These are phyloP conservation scores for Zosterops japonicus DNA, from an alignment of 2,113 vertebrate genomes.

Conservation along the genomic window DNA sequence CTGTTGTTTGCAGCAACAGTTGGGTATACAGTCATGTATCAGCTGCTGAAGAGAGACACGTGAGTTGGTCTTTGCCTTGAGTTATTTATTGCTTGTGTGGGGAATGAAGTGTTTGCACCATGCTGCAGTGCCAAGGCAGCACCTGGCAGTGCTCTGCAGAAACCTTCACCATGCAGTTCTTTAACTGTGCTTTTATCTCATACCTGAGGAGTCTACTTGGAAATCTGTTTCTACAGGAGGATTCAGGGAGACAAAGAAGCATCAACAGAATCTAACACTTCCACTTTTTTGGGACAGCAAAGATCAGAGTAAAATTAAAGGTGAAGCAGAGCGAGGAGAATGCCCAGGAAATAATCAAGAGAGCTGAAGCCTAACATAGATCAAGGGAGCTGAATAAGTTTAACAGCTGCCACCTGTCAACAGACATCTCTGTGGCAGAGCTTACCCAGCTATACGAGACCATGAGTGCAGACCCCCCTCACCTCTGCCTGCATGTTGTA, in stretches of 20 bases:
- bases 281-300: background rate
- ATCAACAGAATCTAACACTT: background rate
- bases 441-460: background rate
- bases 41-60: fast-evolving
- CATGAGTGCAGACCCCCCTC: background rate
- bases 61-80: background rate
- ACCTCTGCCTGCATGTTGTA: background rate
- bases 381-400: background rate
- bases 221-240: background rate
- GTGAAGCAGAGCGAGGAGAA: background rate
- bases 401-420: background rate
- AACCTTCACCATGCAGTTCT: fast-evolving
- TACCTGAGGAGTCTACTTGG: background rate
- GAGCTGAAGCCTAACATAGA: background rate
- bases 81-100: background rate
- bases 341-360: background rate
- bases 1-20: fast-evolving
- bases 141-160: background rate
- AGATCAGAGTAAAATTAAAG: background rate
- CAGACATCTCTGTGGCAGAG: background rate
- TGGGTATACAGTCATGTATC: background rate
- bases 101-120: fast-evolving
- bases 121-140: background rate
- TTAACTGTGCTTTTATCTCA: background rate
- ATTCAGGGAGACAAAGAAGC: background rate